A percentile compares a stretch with the other conserved stretches of the same genome.
Conservation (phyloP, 2,888 invertebrate species). For the Nomada hirtipes region DNA sequence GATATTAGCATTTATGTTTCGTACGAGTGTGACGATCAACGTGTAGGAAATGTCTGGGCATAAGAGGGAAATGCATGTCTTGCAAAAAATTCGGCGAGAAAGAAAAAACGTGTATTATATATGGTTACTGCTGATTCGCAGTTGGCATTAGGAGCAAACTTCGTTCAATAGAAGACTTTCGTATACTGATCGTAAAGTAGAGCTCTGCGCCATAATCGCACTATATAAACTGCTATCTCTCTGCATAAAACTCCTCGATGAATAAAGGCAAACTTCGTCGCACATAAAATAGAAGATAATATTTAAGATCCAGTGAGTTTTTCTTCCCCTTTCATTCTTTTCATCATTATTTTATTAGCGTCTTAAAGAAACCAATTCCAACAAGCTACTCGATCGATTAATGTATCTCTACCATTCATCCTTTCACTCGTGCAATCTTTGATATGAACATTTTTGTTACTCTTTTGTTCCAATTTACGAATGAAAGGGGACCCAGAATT, state of each 20-base stretch:
- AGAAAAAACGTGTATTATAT: neutral
- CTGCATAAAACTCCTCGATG: neutral
- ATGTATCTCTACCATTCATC: neutral
- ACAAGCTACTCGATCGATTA: slow-evolving; percentile 17
- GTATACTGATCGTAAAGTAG: neutral
- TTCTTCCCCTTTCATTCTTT: neutral
- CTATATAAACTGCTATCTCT: slow-evolving; percentile 5
- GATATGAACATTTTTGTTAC: neutral
- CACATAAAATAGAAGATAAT: neutral
- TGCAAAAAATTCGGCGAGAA: neutral
- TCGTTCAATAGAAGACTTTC: neutral
- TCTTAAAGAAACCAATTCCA: neutral
- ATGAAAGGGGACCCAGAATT: neutral
- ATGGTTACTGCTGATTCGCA: too few relatives aligned
- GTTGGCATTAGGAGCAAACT: neutral
- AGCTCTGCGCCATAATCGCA: neutral
- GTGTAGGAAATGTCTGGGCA: neutral
- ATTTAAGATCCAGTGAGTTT: neutral
- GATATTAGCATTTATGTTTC: neutral
- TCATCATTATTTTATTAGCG: neutral
- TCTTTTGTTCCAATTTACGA: neutral
- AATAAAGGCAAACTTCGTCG: neutral
- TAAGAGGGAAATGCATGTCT: neutral
- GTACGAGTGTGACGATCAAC: neutral
- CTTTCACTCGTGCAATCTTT: neutral